Evolutionary conservation across 2,113 vertebrate genomes (phyloP), one percentile per base, ranked within the genome.

Genomic region (Vanacampus margaritifer): DNA sequence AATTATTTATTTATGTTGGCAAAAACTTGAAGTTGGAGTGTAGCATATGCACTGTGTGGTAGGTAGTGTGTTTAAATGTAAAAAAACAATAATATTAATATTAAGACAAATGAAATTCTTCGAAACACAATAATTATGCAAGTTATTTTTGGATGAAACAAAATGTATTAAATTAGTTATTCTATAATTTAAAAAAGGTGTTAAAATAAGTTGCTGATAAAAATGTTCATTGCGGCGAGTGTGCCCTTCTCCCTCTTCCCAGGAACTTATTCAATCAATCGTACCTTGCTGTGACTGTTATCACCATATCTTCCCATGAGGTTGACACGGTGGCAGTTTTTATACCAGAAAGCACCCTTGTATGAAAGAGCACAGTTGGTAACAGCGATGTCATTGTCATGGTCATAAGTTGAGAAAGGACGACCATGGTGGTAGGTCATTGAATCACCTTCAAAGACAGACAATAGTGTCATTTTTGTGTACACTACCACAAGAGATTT

Each of bases 331-430:
- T 99, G 97, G 65, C 97, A 99, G 81, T 99, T 99, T 89, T 97
- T 99, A 72, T 99, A 99, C 97, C 97, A 99, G 92, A 98, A 99
- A 0, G 96, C 97, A 37, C 97, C 97, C 81, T 98, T 98, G 82
- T 99, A 99, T 7, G 97, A 99, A 80, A 98, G 86, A 61, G 97
- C 97, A 50, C 97, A 99, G 91, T 99, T 99, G 84, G 97, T 99
- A 84, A 98, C 96, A 7, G 97, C 96, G 0, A 96, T 94, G 85
- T 99, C 97, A 0, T 97, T 94, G 88, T 99, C 97, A 46, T 98
- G 93, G 86, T 99, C 97, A 0, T 89, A 97, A 6, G 97, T 98
- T 56, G 97, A 98, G 89, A 99, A 99, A 0, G 94, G 90, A 1
- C 96, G 94, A 14, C 94, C 94, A 0, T 96, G 95, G 82, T 99